phyloP scores from a whole-genome alignment of 2,113 vertebrate species.

The Ursus arctos region DNA sequence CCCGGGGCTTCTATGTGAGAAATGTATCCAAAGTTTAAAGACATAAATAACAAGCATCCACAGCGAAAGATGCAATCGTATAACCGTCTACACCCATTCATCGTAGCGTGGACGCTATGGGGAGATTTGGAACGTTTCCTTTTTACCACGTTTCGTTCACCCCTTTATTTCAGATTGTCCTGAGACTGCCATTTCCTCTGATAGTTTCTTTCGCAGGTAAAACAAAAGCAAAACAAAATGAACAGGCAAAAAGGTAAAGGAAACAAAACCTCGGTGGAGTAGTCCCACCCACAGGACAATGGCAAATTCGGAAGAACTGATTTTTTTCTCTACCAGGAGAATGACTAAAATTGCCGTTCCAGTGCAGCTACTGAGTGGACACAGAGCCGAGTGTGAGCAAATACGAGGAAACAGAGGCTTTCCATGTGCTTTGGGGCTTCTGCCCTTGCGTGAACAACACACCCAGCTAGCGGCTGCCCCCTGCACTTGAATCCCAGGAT shows the following conservation, averaged over 20 bases:
- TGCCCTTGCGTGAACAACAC: neutral
- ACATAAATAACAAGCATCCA: conserved; percentile 61
- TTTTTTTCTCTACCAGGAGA: neutral
- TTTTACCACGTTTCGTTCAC: neutral
- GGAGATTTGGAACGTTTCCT: neutral
- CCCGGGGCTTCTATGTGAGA: conserved; percentile 33
- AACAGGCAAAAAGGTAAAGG: neutral
- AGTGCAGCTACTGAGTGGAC: neutral
- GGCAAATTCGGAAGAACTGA: neutral
- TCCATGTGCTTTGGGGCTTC: neutral
- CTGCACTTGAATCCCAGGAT: neutral
- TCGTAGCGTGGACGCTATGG: rapidly evolving
- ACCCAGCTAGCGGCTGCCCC: neutral
- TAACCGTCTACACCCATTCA: neutral
- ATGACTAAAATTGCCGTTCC: neutral
- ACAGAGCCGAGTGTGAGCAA: neutral
- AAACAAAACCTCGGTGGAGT: neutral
- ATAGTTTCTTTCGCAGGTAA: conserved; percentile 25
- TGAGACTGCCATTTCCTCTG: neutral
- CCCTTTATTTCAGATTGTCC: neutral
- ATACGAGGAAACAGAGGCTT: neutral
- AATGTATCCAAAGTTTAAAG: conserved; percentile 47
- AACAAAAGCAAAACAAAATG: conserved; percentile 33
- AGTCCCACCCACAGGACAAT: neutral
- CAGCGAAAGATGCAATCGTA: neutral